Percentiles rank a stretch among this genome's conserved stretches.
phyloP scores from a whole-genome alignment of 1,140 invertebrate genomes.

The Formica exsecta region DNA sequence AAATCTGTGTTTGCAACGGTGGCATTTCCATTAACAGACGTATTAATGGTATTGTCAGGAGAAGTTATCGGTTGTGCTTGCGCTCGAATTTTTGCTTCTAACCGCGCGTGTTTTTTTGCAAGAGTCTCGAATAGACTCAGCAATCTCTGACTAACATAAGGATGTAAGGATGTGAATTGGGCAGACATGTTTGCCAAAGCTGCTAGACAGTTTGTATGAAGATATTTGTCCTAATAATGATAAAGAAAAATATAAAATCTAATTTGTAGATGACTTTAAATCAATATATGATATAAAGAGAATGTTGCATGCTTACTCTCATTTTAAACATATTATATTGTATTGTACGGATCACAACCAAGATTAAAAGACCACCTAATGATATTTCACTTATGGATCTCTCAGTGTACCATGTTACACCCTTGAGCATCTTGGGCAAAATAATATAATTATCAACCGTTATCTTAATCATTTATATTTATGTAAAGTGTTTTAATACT shows the following conservation, averaged over 20 bases:
- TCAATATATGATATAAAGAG: slow-evolving; percentile 10
- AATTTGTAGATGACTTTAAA: background rate
- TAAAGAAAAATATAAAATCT: slow-evolving; percentile 39
- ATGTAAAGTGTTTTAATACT: slow-evolving; percentile 84
- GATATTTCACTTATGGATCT: slow-evolving; percentile 96
- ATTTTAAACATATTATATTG: slow-evolving; percentile 99
- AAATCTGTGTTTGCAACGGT: slow-evolving; percentile 79
- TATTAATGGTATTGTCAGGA: slow-evolving; percentile 78
- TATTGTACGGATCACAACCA: slow-evolving; percentile 98
- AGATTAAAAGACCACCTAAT: slow-evolving; percentile 97
- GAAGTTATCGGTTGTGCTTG: slow-evolving; percentile 71
- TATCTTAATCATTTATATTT: background rate
- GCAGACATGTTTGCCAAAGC: slow-evolving; percentile 99
- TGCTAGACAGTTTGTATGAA: slow-evolving; percentile 98
- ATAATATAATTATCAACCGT: slow-evolving; percentile 12
- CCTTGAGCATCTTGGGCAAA: slow-evolving; percentile 92
- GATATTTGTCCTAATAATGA: slow-evolving; percentile 94
- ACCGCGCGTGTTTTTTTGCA: slow-evolving; percentile 91
- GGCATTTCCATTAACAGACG: slow-evolving; percentile 77
- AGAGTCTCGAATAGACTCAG: slow-evolving; percentile 95
- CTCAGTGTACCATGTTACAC: slow-evolving; percentile 97
- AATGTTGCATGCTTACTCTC: slow-evolving; percentile 88
- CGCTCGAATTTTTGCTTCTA: slow-evolving; percentile 86
- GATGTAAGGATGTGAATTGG: slow-evolving; percentile 97
- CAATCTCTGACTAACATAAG: slow-evolving; percentile 97